Base-by-base conservation (phyloP, 92 coral and sea anemone genomes). In the Actinostola sp. region DNA sequence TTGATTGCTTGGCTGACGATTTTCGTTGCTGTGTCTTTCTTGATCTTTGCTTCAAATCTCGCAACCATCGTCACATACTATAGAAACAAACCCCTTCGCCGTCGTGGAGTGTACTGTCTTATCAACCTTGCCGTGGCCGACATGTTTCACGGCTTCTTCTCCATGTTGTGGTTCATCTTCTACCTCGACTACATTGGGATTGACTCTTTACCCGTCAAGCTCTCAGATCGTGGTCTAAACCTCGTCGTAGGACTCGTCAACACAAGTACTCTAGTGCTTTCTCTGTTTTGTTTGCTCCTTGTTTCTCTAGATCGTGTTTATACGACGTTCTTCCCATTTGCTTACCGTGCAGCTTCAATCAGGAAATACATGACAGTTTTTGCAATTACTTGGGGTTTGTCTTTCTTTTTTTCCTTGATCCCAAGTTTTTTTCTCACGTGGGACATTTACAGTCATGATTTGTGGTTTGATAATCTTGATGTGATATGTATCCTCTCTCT, bases 91-190 rank as follows among this genome's bases (percentile, higher is more conserved):
- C 6, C 20, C 12, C 41, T 44, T 20, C 30, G 60, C 28, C 42
- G 73, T 29, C 63, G 63, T 57, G 63, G 63, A 6, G 63, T 57
- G 38, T 57, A 57, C 39, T 57, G 63, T 19, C 39, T 57, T 11
- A 30, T 65, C 38, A 66, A 66, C 29, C 54, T 67, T 4, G 73
- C 73, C 10, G 73, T 67, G 17, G 73, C 73, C 1, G 73, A 67
- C 38, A 67, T 67, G 73, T 0, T 67, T 13, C 57, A 48, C 43
- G 73, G 73, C 5, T 34, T 67, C 19, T 67, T 50, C 31, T 32
- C 48, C 27, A 49, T 38, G 39, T 12, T 28, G 2, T 57, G 63
- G 63, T 57, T 57, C 21, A 4, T n/a, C 1, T 2, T 57, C 1
- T 57, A 57, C 17, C 29, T 57, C 32, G 63, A 57, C 21, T 57